phyloP scores from a whole-genome alignment of 92 coral and sea anemone species.

The Paragorgia papillata region DNA sequence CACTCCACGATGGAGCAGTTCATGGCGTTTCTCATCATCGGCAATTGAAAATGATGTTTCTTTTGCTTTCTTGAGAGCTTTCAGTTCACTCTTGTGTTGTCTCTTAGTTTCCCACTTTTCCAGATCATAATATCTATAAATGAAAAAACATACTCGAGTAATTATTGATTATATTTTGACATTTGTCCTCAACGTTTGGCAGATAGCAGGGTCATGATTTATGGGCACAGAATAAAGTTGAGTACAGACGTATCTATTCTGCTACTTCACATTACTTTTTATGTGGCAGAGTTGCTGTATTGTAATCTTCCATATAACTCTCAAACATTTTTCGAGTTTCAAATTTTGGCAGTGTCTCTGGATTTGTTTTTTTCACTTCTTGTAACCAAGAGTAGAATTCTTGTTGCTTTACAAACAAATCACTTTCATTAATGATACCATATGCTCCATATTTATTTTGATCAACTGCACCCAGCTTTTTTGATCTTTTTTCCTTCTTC shows the following conservation, averaged over 20 bases:
- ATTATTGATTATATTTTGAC: too few relatives aligned
- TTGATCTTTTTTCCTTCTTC: constrained; percentile 60
- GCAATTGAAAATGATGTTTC: constrained; percentile 70
- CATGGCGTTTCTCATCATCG: constrained; percentile 82
- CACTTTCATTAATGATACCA: constrained; percentile 83
- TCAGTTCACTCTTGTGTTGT: constrained; percentile 68
- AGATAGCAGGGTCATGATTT: too few relatives aligned
- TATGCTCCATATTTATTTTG: constrained; percentile 93
- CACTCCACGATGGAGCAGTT: constrained; percentile 54
- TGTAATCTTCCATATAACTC: constrained; percentile 87
- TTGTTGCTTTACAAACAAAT: constrained; percentile 87
- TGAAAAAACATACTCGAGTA: neutral
- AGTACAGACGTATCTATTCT: too few relatives aligned
- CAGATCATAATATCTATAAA: constrained; percentile 79
- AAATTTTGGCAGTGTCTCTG: constrained; percentile 77
- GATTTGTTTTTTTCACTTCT: constrained; percentile 77
- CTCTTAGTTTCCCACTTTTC: constrained; percentile 92
- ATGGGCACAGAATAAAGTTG: too few relatives aligned
- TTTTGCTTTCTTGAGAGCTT: constrained; percentile 78
- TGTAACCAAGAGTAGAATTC: constrained; percentile 92
- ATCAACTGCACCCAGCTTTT: constrained; percentile 63
- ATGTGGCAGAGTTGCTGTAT: constrained; percentile 94
- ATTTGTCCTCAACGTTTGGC: too few relatives aligned
- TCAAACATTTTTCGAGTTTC: constrained; percentile 93
- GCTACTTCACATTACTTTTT: constrained; percentile 72